Percentiles rank a stretch among this genome's conserved stretches.
These are phyloP conservation scores for Suillia variegata DNA, from an alignment of 2,888 invertebrate species.

Conservation along the genomic window DNA sequence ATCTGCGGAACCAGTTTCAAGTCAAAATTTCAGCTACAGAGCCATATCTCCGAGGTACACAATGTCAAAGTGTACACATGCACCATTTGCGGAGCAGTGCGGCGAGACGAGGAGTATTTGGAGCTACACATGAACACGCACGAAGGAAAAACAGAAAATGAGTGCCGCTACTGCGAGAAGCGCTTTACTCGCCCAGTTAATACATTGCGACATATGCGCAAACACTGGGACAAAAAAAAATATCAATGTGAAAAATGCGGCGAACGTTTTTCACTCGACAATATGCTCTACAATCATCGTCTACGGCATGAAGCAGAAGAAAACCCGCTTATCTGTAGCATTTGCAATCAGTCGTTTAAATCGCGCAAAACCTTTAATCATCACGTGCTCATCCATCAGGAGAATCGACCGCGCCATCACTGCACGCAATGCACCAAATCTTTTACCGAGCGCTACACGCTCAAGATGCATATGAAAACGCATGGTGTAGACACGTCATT, in stretches of 20 bases:
- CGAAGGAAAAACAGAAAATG: constrained; percentile 57
- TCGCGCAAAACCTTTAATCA: constrained; percentile 55
- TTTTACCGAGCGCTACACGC: constrained; percentile 56
- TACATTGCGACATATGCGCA: constrained; percentile 55
- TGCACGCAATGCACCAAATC: constrained; percentile 53
- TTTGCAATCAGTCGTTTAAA: constrained; percentile 54
- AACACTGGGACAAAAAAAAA: constrained; percentile 58
- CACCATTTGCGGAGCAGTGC: constrained; percentile 48
- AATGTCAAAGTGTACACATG: constrained; percentile 36
- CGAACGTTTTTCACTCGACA: constrained; percentile 53
- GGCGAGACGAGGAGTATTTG: constrained; percentile 54
- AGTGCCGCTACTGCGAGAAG: constrained; percentile 56
- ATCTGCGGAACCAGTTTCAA: constrained; percentile 40
- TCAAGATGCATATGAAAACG: constrained; percentile 55
- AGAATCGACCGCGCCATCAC: constrained; percentile 53
- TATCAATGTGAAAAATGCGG: constrained; percentile 58
- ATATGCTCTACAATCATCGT: constrained; percentile 54
- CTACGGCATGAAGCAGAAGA: constrained; percentile 56
- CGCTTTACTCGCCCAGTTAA: constrained; percentile 53
- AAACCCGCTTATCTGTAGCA: constrained; percentile 51
- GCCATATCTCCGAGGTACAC: constrained; percentile 47
- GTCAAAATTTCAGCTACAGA: constrained; percentile 45
- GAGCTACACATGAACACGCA: constrained; percentile 57
- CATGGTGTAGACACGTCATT: constrained; percentile 36
- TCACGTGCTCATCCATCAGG: constrained; percentile 53